Evolutionary conservation across 2,888 invertebrate species (phyloP), one percentile per base, ranked within the genome.

Genomic region (Alloplasta piceator): DNA sequence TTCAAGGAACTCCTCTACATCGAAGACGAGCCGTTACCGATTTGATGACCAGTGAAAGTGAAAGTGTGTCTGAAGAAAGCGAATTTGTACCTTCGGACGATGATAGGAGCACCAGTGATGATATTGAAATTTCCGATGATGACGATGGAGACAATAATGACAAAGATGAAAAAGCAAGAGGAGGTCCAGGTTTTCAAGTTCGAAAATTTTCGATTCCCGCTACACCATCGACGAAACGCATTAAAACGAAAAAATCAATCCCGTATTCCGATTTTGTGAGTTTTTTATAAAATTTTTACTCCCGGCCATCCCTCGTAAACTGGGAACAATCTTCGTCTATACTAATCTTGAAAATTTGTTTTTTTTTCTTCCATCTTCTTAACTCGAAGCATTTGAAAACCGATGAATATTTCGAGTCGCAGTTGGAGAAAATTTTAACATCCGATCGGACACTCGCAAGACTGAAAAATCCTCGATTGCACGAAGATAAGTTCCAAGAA

Each of bases 381-480:
- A 12, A 12, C 9, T 80, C 39, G 14, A 55, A 91, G 90, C 86
- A 87, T 63, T 80, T 91, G 70, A 83, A 87, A 77, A 84, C 91
- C 9, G 91, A 91, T 12, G 89, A 91, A n/a, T 93, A 92, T 80
- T 93, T 93, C 83, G 89, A 89, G 81, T 85, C 78, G 2, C 91
- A 92, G 83, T 87, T 89, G 39, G 85, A 87, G 63, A 92, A 91
- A 80, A 84, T 94, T 52, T 91, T 94, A 68, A 97, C 97, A 7
- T 97, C 97, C 6, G 95, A 97, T 92, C 96, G 96, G 87, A 97
- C 97, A 0, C 92, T 97, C 83, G 95, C 95, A 86, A 95, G 95
- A 85, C 92, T 98, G 14, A 95, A 96, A 89, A 96, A 95, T 86
- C 94, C 96, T 43, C 94, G 95, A 66, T 89, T 97, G n/a, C 94